Evolutionary conservation across 1,140 invertebrate genomes (phyloP).

Genomic region (Periplaneta americana): DNA sequence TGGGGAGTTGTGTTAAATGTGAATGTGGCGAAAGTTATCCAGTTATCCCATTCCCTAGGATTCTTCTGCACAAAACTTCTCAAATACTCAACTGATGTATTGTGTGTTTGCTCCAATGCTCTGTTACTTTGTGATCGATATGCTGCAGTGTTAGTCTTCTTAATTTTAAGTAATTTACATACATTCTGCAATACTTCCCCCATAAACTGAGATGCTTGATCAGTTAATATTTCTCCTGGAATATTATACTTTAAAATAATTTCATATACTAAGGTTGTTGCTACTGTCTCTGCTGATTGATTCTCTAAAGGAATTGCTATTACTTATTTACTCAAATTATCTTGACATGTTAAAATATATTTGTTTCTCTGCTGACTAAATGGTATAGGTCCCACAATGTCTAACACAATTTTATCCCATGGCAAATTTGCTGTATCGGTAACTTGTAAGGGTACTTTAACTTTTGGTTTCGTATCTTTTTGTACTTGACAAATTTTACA

Average conservation of each 20-base stretch:
- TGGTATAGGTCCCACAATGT: too few species aligned
- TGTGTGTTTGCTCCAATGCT: conserved; percentile 25
- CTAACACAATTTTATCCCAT: conserved; percentile 22
- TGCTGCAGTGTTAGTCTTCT: conserved; percentile 25
- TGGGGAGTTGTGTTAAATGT: conserved; percentile 31
- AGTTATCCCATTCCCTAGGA: conserved; percentile 34
- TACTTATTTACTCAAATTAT: conserved; percentile 29
- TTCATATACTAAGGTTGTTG: conserved; percentile 24
- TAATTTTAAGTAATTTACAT: conserved; percentile 25
- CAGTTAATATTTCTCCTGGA: conserved; percentile 28
- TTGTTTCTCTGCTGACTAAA: conserved; percentile 25
- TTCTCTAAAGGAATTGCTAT: conserved; percentile 23
- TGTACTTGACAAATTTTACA: conserved; percentile 32
- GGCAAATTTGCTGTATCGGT: conserved; percentile 19
- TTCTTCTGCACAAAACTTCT: conserved; percentile 23
- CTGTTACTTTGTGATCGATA: conserved; percentile 27
- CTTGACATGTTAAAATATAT: conserved; percentile 31
- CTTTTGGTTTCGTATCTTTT: conserved; percentile 23
- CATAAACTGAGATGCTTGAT: conserved; percentile 29
- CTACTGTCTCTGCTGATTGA: conserved; percentile 25
- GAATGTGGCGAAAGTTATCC: conserved; percentile 27
- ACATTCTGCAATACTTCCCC: conserved; percentile 25
- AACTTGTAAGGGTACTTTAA: conserved; percentile 22
- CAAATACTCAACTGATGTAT: conserved; percentile 25
- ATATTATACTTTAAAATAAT: conserved; percentile 29